A percentile compares a stretch with the other conserved stretches of the same genome.
Evolutionary conservation across 2,888 invertebrate genomes (phyloP).

Genomic region (Limnephilus rhombicus): DNA sequence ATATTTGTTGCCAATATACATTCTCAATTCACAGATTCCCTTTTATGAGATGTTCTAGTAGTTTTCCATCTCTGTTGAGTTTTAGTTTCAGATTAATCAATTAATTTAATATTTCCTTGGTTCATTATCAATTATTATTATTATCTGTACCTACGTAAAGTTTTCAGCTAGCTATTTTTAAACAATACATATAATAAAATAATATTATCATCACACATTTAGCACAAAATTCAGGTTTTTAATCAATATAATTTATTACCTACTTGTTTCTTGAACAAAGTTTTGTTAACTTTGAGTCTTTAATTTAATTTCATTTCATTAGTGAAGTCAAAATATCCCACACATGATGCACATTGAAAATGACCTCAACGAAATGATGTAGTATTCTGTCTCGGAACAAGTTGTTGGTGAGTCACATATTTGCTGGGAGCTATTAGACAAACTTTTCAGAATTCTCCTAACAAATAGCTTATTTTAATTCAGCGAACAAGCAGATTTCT

Average conservation of each 20-base stretch:
- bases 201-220: background rate
- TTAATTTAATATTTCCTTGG: background rate
- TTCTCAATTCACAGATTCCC: background rate
- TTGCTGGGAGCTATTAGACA: background rate
- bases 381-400: background rate
- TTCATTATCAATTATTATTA: background rate
- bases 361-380: background rate
- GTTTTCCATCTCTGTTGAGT: conserved; percentile 1
- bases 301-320: too few species aligned
- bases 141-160: background rate
- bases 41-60: background rate
- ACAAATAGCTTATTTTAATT: background rate
- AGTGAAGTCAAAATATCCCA: background rate
- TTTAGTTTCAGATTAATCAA: background rate
- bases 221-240: conserved; percentile 18
- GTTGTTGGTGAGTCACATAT: background rate
- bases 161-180: background rate
- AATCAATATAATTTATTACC: conserved; percentile 2
- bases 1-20: background rate
- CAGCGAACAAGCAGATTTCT: background rate
- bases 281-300: background rate
- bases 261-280: conserved; percentile 29
- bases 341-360: background rate
- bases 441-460: background rate
- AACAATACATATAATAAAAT: background rate